Evolutionary conservation across 1,140 invertebrate genomes (phyloP).

Genomic region (Pogonomyrmex californicus): DNA sequence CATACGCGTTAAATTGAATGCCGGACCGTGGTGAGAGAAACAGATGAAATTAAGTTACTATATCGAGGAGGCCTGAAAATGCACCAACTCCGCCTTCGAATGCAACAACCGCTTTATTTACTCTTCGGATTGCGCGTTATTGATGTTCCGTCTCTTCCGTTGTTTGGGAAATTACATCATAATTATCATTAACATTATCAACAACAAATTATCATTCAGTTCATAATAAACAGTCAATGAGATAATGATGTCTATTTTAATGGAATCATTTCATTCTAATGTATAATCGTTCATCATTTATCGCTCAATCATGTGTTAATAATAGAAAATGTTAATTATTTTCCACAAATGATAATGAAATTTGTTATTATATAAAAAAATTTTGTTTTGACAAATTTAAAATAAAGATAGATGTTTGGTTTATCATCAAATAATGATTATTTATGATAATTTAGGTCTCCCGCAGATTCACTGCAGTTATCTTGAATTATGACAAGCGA

Average conservation of each 20-base stretch:
- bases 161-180: conserved; percentile 6
- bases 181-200: conserved; percentile 34
- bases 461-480: too few relatives aligned
- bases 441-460: too few relatives aligned
- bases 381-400: conserved; percentile 7
- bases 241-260: conserved; percentile 45
- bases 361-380: not conserved
- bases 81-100: not conserved
- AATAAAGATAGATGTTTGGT: not conserved
- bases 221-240: not conserved
- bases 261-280: not conserved
- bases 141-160: conserved; percentile 24
- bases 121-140: not conserved
- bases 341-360: not conserved
- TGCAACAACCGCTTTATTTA: conserved; percentile 46
- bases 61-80: conserved; percentile 1
- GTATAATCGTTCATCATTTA: conserved; percentile 12
- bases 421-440: not conserved
- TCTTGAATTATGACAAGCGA: too few relatives aligned
- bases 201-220: not conserved
- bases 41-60: conserved; percentile 37
- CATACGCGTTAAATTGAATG: conserved; percentile 10
- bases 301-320: not conserved
- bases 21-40: not conserved
- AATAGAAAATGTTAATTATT: not conserved